Evolutionary conservation across 1,140 invertebrate genomes (phyloP), one percentile per base, ranked within the genome.

Genomic region (Schlechtendalia chinensis): DNA sequence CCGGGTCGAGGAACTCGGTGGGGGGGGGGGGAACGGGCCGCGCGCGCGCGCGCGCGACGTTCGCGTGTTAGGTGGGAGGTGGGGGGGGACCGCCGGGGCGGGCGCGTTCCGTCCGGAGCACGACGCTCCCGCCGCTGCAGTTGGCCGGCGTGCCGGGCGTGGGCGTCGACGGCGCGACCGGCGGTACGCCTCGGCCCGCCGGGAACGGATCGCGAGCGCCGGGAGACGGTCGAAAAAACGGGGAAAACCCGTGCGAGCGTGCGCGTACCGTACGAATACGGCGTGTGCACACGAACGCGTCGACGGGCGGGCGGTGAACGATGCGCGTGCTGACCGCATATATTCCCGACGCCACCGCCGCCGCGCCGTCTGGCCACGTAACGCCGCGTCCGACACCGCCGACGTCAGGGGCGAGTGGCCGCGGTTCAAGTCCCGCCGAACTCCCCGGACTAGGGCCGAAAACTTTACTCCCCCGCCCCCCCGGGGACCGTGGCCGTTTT

Each of bases 71-170:
- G 24, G 61, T 24, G 19, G 29, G 59, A 24, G n/a, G 39, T 19
- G 27, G 29, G 63, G n/a, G 12, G n/a, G 53, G 29, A 12, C 19
- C 54, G 54, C 53, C 27, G 53, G 72, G 72, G 8, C 54, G 72
- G 72, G 72, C 72, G 72, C 72, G 72, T 54, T 54, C 22, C 53
- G 54, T 59, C 54, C 29, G n/a, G 54, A 27, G 22, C 3, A 39
- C n/a, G 32, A 39, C 32, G 32, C 17, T 29, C 59, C 27, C 32
- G 72, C 72, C 54, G 72, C 54, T 75, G 29, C 24, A 59, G 72
- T 75, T 75, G 72, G 72, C 72, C 72, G 72, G 53, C 72, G 72
- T 54, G 72, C 72, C 24, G 29, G 72, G 53, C 72, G 72, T 75
- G 72, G 72, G 72, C 72, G 72, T 54, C 72, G 54, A 75, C 72